phyloP scores from a whole-genome alignment of 2,888 invertebrate species.

The Xylota segnis region DNA sequence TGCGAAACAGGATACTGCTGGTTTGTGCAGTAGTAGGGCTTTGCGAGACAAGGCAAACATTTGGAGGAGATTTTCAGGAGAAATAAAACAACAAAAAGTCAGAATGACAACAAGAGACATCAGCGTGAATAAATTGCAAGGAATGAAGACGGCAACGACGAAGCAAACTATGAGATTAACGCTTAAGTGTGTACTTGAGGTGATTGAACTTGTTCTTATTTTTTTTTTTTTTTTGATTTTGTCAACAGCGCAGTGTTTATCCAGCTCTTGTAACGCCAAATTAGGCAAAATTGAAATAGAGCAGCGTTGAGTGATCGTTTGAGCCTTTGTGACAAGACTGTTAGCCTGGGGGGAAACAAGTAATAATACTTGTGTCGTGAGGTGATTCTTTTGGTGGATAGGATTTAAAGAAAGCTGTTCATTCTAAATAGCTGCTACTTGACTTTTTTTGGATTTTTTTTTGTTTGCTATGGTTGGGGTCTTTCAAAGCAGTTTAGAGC shows the following conservation, averaged over 20 bases:
- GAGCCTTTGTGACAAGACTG: background rate
- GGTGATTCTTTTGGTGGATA: background rate
- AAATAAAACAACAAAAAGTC: constrained; percentile 43
- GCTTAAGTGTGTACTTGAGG: constrained; percentile 51
- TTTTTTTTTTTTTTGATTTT: constrained; percentile 15
- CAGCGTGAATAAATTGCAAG: constrained; percentile 37
- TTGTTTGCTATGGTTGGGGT: no score
- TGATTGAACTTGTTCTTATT: constrained; percentile 65
- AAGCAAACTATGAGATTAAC: constrained; percentile 47
- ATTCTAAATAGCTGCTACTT: no score
- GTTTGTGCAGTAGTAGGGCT: background rate
- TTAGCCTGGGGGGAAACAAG: background rate
- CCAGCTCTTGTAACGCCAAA: constrained; percentile 39
- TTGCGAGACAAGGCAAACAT: constrained; percentile 33
- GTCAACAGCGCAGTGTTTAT: constrained; percentile 25
- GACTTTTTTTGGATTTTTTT: no score
- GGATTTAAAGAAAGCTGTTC: no score
- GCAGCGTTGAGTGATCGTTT: constrained; percentile 20
- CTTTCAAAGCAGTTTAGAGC: no score
- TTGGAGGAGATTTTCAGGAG: constrained; percentile 40
- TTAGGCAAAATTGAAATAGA: constrained; percentile 41
- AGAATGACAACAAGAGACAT: constrained; percentile 7
- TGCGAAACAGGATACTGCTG: background rate
- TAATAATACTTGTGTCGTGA: background rate
- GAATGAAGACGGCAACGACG: constrained; percentile 25